These are phyloP conservation scores for Xiphophorus maculatus DNA, from an alignment of 2,113 vertebrate species.

Conservation along the genomic window DNA sequence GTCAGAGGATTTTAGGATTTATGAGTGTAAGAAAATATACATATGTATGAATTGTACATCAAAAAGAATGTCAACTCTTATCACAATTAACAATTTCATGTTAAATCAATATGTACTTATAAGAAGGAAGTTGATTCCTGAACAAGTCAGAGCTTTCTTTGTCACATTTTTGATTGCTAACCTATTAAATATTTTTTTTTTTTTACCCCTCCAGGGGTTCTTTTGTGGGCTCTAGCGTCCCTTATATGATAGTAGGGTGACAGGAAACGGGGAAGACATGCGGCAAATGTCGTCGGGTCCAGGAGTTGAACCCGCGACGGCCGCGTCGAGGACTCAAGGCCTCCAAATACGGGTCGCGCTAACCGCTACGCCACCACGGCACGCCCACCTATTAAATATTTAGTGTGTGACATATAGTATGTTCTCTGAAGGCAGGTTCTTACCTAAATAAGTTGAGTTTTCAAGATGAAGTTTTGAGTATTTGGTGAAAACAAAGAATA, in stretches of 20 bases:
- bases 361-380: no score
- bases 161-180: neutral
- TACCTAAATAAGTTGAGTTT: neutral
- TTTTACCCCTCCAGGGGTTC: no score
- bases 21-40: neutral
- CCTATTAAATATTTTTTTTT: no score
- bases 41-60: neutral
- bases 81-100: neutral
- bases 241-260: no score
- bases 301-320: no score
- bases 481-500: neutral
- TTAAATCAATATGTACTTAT: neutral
- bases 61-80: neutral
- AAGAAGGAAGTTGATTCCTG: neutral
- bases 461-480: neutral
- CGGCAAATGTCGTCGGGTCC: no score
- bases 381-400: no score
- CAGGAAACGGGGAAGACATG: no score
- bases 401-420: neutral
- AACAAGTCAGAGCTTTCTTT: neutral
- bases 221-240: no score
- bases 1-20: neutral
- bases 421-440: neutral
- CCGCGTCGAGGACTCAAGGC: no score
- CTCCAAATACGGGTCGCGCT: no score